Base-by-base conservation (phyloP, 2,888 invertebrate species). In the Zootermopsis nevadensis region DNA sequence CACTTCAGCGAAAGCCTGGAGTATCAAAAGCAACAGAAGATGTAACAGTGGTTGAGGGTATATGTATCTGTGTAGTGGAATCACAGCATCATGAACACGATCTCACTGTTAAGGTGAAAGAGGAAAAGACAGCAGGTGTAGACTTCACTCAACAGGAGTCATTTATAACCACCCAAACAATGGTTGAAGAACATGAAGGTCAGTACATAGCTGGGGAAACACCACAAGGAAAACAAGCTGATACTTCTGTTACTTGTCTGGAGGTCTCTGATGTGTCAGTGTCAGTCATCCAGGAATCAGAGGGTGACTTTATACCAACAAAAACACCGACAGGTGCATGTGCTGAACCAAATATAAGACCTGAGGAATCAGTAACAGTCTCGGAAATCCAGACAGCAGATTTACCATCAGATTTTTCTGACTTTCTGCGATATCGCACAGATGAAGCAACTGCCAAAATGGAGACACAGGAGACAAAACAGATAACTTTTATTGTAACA, bases 231-330 rank as follows among this genome's bases (percentile, higher is more conserved):
- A 91, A 90, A 87, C 89, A 87, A 84, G 90, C 90, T 0, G 87
- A 88, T 38, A 87, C 88, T 2, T 88, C 88, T 2, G 89, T 94
- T 86, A 90, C 90, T 77, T 90, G 92, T 77, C 88, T 94, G 81
- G 93, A 93, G 88, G 89, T 91, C 72, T 93, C 93, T 86, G 92
- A 92, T 87, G 87, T 91, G 42, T 91, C 91, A 12, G 91, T 93
- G 86, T 91, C 93, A 0, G 88, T 92, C n/a, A 87, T 93, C 15
- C 93, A 94, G 89, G 95, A 95, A 89, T 92, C 92, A 69, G 94
- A 94, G 90, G 91, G 90, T 76, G 89, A 91, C 76, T 91, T 94
- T 38, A 86, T 89, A 24, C 87, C 91, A 27, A 91, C 90, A 83
- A 90, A 90, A 77, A 90, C 91, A 81, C 93, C 93, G 84, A 89